Base-by-base conservation (phyloP, 1,140 invertebrate species). In the Ostrea edulis region DNA sequence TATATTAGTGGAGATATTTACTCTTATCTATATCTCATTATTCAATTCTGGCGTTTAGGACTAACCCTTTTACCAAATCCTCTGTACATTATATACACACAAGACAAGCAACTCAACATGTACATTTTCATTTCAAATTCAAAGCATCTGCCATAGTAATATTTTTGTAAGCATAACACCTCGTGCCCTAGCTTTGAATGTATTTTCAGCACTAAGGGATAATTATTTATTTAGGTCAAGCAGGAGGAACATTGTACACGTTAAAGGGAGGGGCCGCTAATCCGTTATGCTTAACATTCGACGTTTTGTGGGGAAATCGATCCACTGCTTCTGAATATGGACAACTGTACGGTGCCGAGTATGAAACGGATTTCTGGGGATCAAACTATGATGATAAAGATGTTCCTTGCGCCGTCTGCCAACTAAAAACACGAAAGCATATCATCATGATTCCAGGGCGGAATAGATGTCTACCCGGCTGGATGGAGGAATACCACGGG, bases 401-500 rank as follows among this genome's bases (percentile, higher is more conserved):
- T 29, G 68, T 77, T 25, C 68, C 68, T 29, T 77, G 68, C 29
- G 29, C 25, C 11, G 68, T 77, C 9, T 77, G 68, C 35, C 22
- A 77, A 77, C 9, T 35, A 29, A 77, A 29, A 77, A 77, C 68
- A 77, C 9, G 68, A 35, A 77, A 8, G 5, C 22, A 77, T 14
- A 12, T 35, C 3, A 5, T 14, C 22, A 77, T 77, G 68, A 77
- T 77, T 14, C 68, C 68, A 0, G 68, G 25, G 9, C 9, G 68
- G 14, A 77, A 12, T 29, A 14, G 9, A 14, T 77, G 68, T 35
- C 29, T 29, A 29, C 3, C 25, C 2, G 68, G 68, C 4, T 77
- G 68, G 68, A 29, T 11, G 8, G 44, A 82, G 17, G 85, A 90
- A 62, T 92, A 92, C 84, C 53, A 62, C 7, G 92, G 92, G 0